Evolutionary conservation across 2,888 invertebrate genomes (phyloP), one percentile per base, ranked within the genome.

Genomic region (Microctonus aethiopoides): DNA sequence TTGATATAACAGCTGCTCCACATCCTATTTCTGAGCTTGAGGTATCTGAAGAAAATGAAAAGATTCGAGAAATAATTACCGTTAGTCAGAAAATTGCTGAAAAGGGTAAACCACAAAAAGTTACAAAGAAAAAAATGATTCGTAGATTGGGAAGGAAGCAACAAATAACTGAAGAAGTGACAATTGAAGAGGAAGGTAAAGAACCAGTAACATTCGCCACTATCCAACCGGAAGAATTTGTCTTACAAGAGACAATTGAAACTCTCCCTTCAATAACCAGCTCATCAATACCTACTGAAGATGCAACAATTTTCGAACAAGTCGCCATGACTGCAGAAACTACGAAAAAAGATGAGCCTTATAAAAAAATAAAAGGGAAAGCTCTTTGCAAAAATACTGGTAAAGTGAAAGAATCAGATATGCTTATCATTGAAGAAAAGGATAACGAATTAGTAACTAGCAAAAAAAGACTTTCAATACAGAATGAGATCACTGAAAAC

Each of bases 121-220:
- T 75, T 1, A 84, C 84, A 0, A 88, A 87, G 1, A 77, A 89
- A 87, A 85, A 80, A 13, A 81, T 86, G 5, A 87, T 84, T 65
- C 87, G 84, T 70, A 84, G 79, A 7, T 80, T 86, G 66, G 87
- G 86, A 5, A 80, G 57, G 11, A 73, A 77, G 73, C 39, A 76
- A 73, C 73, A 77, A 5, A 74, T 78, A 0, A 79, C 76, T 5
- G 80, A 83, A 67, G 76, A 88, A 34, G 74, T 84, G 1, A 87
- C 87, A 22, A 84, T 87, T 46, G 87, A 88, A 76, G 88, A 88
- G 75, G 87, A 87, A 72, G 87, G 88, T 54, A 87, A 85, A 39
- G 59, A 67, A 0, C 70, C 70, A 7, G 11, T 68, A 0, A 41
- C 16, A 20, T 29, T 46, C 10, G 46, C 57, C 74, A 80, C 86